Base-by-base conservation (phyloP, 1,140 invertebrate genomes). In the Cotesia vestalis region DNA sequence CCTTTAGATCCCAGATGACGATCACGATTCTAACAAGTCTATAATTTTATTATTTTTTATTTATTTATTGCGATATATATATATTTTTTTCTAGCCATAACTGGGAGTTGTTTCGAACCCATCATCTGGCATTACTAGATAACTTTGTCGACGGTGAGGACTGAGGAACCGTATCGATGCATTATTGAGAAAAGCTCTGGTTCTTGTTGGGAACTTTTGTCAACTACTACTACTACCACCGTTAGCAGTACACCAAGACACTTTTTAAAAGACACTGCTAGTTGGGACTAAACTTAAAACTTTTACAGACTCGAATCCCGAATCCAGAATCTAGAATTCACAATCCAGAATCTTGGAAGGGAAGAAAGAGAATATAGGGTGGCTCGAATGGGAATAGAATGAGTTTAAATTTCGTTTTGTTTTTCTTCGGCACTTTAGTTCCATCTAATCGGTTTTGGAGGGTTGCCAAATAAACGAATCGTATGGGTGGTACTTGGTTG, bases 1-100 rank as follows among this genome's bases (percentile, higher is more conserved):
- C 46, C 46, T 57, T 67, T 67, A 46, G 55, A 67, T 67, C 27
- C 64, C 64, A 67, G 46, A 52, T 67, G 55, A 55, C 55, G 55
- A 46, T 40, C 53, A 14, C 11, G n/a, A 36, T 57, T 57, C 57
- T 55, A 55, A n/a, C 53, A 27, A 27, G 27, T 27, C 27, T 27
- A 27, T 27, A 27, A 27, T 27, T 27, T 27, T 27, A 17, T 17
- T 17, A 17, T 17, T 17, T 17, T 17, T 17, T 17, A 17, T 17
- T 17, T 17, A 17, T 17, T 17, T 17, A 17, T 17, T 17, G 17
- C 17, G 17, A 17, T 17, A 17, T 17, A 17, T 17, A 17, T 17
- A n/a, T n/a, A n/a, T 17, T 27, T 27, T 27, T 27, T 27, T 27
- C 27, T 27, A 27, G 27, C 27, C 1, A 27, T 27, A 27, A 27